Evolutionary conservation across 2,888 invertebrate genomes (phyloP), one percentile per base, ranked within the genome.

Genomic region (Philopedon plagiatum): DNA sequence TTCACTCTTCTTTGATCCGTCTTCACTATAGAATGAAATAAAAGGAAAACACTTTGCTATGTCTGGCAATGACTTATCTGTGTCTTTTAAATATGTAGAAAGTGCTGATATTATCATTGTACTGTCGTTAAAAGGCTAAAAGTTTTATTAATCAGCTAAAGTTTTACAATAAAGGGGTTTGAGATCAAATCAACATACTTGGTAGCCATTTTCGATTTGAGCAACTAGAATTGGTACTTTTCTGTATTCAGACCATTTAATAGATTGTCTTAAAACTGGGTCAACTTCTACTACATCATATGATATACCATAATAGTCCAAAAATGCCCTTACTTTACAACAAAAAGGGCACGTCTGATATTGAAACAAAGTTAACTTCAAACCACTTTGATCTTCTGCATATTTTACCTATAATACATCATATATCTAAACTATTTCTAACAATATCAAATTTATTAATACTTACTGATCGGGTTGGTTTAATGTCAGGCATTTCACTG

Each of bases 301-400:
- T 0, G 95, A 94, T 67, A 99, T 90, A 0, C 98, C 98, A 84
- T 93, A 91, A 79, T 93, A 96, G 85, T 99, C 98, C 9, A 99
- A 87, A 84, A 93, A 95, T 0, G 96, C 93, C 71, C 98, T 89
- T 15, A 93, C 93, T 88, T 98, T 99, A 83, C 97, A 98, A 86
- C 98, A 98, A 85, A 98, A 99, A 0, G 99, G 99, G 82, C 99
- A 99, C 0, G 97, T 97, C 81, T 97, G 94, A 83, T 97, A 99
- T 87, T 99, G 99, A 83, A 95, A 99, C 15, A 99, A 87, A 0
- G 95, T 93, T 51, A 99, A 86, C 78, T 96, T 92, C 68, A 97
- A 86, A 23, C 92, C 91, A 49, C 88, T 88, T 0, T 82, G 86
- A 81, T 95, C 94, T 2, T 88, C 86, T 0, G 91, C 88, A 81